Base-by-base conservation (phyloP, 2,113 vertebrate species). In the Zootoca vivipara region DNA sequence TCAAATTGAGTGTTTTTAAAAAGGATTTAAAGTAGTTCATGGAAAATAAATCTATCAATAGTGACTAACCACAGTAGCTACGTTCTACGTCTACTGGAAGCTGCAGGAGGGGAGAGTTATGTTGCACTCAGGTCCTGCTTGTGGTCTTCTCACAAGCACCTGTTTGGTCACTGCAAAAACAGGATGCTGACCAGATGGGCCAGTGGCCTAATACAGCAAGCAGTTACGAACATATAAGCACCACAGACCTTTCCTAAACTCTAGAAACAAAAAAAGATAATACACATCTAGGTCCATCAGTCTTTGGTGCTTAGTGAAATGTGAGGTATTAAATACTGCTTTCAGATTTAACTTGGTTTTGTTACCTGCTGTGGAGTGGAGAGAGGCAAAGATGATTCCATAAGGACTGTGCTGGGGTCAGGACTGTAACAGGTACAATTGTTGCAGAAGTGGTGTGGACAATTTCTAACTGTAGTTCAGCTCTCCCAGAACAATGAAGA, bases 301-400 rank as follows among this genome's bases (percentile, higher is more conserved):
- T 13, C n/a, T 46, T 10, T 9, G 0, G 1, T 26, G 40, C 5
- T 30, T 87, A 58, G 3, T 0, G 64, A n/a, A 56, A 38, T 1
- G 5, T 8, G 0, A 52, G 9, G 28, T 0, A 5, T 16, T 24
- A 42, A 2, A 33, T 1, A 24, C 10, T 1, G 0, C 62, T 75
- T 78, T 13, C 30, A 0, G 10, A 2, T 40, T 86, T 56, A 6
- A 33, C 33, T 89, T 5, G 5, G 33, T 87, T 74, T 56, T 12
- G 80, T 92, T 92, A 96, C 95, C 95, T 94, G 93, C 35, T 85
- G 84, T 1, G 78, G 79, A 88, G 89, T n/a, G 64, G 90, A 87
- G 22, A 0, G 15, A 0, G 22, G 62, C 65, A 67, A 2, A 0
- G 94, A 70, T 5, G 94, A 72, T 89, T 18, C 90, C 95, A 94